Evolutionary conservation across 1,140 invertebrate species (phyloP), one percentile per base, ranked within the genome.

Genomic region (Drosophila pseudoobscura): DNA sequence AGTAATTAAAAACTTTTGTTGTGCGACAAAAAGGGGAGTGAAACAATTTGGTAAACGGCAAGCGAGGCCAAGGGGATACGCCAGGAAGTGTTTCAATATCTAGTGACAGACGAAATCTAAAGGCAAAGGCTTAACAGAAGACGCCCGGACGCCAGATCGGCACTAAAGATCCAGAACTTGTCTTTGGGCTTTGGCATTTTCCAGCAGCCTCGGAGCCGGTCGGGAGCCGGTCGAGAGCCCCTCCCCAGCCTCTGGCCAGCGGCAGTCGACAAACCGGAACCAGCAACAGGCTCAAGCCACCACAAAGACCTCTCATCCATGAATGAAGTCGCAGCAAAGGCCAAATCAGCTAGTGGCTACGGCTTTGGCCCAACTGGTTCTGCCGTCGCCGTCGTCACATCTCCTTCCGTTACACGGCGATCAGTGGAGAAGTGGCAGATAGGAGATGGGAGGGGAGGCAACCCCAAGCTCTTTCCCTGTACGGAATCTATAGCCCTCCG

Each of bases 1-100:
- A 79, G 75, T 78, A 82, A 82, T 82, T 82, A 79, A 82, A 82
- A 82, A 84, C 56, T 84, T 82, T 84, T 56, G 35, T 51, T 11
- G 1, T n/a, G 31, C 6, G 35, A 50, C 45, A 11, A 22, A 52
- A 22, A 26, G 24, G 5, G 22, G 6, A 17, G 39, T 17, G 6
- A 2, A 44, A 29, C 53, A 55, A 44, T 55, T 43, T 55, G 35
- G 35, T 3, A 7, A n/a, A 39, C 6, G 11, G 17, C 22, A n/a
- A 17, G 8, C 11, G 6, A 13, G n/a, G 44, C 13, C 9, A 17
- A 20, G 55, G 39, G 49, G 43, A 43, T 46, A 26, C 3, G 9
- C 31, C 6, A 22, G 4, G 44, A 22, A 15, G 15, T 11, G 35
- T 31, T 53, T 61, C 26, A 29, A 45, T 43, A 56, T 56, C 43